Base-by-base conservation (phyloP, 1,140 invertebrate species). In the Papilio helenus region DNA sequence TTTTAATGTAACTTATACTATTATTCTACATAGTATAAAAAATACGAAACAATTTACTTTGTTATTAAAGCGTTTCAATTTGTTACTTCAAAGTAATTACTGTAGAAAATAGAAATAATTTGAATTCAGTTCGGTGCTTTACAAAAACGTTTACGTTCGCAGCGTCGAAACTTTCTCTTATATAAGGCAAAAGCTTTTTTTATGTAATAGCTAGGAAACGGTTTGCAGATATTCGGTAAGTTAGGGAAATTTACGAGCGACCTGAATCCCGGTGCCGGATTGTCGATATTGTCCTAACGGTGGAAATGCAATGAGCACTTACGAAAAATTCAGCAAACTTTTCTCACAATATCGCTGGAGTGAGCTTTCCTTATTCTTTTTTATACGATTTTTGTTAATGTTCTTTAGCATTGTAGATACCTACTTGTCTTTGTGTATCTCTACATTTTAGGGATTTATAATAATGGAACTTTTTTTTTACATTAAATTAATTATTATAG, bases 201-300 rank as follows among this genome's bases (percentile, higher is more conserved):
- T 77, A 65, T 77, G 76, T 77, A 77, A 77, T 65, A 77, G 76
- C 76, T 65, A 65, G 76, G 55, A 58, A 77, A 77, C 58, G 76
- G 76, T 77, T 77, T 61, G 76, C 76, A 77, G 76, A 77, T 77
- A 77, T 77, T 77, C 76, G 51, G 76, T 77, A 77, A 77, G 55
- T 77, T 77, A 61, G 76, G 58, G 39, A 77, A 65, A 77, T 77
- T 77, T 77, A 77, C 76, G 76, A 77, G 55, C 76, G 76, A 77
- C 55, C 76, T 77, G 76, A 39, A 65, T 61, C 55, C 76, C 51
- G 55, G 76, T 77, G 76, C 55, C 76, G 76, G 55, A 77, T 77
- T 61, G 55, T 77, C 58, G 76, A 77, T 77, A 77, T 77, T 65
- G 76, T 61, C 76, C 73, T 76, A 34, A 77, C 55, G 76, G 55